phyloP scores from a whole-genome alignment of 2,888 invertebrate species.

The Portevinia maculata region DNA sequence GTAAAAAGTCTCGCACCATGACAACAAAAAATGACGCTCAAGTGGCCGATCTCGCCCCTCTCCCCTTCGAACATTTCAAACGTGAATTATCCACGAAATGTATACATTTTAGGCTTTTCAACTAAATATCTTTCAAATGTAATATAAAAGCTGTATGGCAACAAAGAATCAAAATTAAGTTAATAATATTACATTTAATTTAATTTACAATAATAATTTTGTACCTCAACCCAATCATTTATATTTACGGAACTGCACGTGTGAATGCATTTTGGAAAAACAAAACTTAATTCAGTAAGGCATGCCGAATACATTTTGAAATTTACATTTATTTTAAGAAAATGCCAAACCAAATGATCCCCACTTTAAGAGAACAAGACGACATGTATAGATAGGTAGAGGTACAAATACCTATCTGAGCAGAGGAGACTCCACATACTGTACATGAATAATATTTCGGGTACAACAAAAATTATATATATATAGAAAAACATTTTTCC shows the following conservation, averaged over 20 bases:
- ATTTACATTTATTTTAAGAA: conserved; percentile 68
- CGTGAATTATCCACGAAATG: too few relatives aligned
- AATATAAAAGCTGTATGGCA: too few relatives aligned
- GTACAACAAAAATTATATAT: conserved; percentile 17
- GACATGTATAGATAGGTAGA: conserved; percentile 21
- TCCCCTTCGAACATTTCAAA: too few relatives aligned
- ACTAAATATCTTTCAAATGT: too few relatives aligned
- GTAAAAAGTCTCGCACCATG: too few relatives aligned
- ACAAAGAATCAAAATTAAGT: too few relatives aligned
- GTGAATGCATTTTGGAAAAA: conserved; percentile 2
- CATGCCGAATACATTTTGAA: conserved; percentile 25
- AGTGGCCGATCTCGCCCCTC: too few relatives aligned
- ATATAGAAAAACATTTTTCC: neutral
- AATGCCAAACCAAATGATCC: conserved; percentile 39
- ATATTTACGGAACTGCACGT: conserved; percentile 9
- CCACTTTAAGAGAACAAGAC: conserved; percentile 37
- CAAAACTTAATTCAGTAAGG: neutral
- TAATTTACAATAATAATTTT: too few relatives aligned
- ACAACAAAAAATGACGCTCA: too few relatives aligned
- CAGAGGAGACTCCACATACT: conserved; percentile 22
- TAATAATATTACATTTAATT: too few relatives aligned
- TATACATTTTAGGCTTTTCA: too few relatives aligned
- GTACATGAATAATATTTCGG: conserved; percentile 59
- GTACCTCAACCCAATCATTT: neutral
- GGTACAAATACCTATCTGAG: too few relatives aligned